Evolutionary conservation across 2,797 vertebrate species (phyloP).

Genomic region (Fistularia tabacaria): DNA sequence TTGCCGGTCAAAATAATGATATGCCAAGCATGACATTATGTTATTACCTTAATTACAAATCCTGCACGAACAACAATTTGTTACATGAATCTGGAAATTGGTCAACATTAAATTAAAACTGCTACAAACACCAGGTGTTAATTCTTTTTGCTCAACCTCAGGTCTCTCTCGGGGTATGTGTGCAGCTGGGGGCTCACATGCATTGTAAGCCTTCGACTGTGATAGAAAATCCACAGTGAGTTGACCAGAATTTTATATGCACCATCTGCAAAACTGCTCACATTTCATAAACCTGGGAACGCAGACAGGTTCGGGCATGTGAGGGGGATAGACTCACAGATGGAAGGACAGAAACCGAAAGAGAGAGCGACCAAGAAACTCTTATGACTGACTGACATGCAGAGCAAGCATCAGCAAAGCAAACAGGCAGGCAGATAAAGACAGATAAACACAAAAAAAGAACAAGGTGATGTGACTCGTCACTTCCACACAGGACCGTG

Average conservation of each 20-base stretch:
- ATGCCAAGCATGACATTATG: too few species aligned
- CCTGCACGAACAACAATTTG: too few species aligned
- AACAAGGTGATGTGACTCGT: neutral
- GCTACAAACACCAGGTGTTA: neutral
- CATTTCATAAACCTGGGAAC: constrained; percentile 71
- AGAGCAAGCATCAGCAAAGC: constrained; percentile 20
- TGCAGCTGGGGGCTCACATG: constrained; percentile 67
- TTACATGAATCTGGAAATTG: too few species aligned
- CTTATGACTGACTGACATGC: constrained; percentile 16
- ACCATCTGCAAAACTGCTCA: constrained; percentile 71
- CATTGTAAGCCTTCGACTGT: constrained; percentile 66
- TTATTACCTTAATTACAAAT: too few species aligned
- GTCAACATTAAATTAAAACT: neutral
- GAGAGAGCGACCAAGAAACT: constrained; percentile 3
- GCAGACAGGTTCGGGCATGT: constrained; percentile 63
- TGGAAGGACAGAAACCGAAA: constrained; percentile 38
- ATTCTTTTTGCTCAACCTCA: constrained; percentile 37
- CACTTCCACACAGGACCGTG: neutral
- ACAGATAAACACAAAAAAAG: constrained; percentile 41
- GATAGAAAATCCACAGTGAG: constrained; percentile 67
- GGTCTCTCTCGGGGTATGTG: constrained; percentile 47
- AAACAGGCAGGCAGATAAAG: constrained; percentile 24
- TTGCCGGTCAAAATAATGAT: too few species aligned
- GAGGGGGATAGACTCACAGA: constrained; percentile 65
- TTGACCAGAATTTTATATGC: constrained; percentile 68